Evolutionary conservation across 1,140 invertebrate species (phyloP).

Genomic region (Campoletis sonorensis): DNA sequence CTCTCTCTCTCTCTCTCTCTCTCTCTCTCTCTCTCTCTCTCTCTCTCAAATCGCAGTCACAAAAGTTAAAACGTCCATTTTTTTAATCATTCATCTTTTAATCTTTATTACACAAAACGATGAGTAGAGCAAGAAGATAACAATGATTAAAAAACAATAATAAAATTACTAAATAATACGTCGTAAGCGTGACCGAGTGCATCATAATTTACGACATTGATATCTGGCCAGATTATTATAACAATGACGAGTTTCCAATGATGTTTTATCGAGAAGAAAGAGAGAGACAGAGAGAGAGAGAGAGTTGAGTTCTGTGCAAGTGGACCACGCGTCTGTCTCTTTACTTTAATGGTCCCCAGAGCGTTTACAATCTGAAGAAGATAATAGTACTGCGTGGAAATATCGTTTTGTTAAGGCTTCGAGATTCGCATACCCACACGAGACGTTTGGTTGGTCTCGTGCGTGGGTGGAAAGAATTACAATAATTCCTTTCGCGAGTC

Average conservation of each 20-base stretch:
- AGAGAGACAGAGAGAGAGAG: background rate
- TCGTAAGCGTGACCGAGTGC: background rate
- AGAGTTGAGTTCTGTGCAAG: background rate
- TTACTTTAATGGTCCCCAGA: background rate
- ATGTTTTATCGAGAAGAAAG: background rate
- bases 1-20: no score
- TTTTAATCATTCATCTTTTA: background rate
- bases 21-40: no score
- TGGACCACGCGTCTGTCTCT: background rate
- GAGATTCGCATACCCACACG: background rate
- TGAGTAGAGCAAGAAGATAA: background rate
- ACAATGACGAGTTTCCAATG: background rate
- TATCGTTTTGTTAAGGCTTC: background rate
- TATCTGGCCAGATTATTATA: background rate
- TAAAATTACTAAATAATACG: background rate
- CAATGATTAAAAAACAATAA: background rate
- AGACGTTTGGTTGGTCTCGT: background rate
- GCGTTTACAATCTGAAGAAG: background rate
- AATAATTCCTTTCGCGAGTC: conserved; percentile 3
- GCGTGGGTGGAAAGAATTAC: background rate
- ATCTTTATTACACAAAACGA: background rate
- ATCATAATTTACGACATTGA: conserved; percentile 21
- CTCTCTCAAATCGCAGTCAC: no score
- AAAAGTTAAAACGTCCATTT: background rate
- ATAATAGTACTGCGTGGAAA: conserved; percentile 8